These are phyloP conservation scores for Periphyllus acericola DNA, from an alignment of 2,888 invertebrate genomes.

Conservation along the genomic window DNA sequence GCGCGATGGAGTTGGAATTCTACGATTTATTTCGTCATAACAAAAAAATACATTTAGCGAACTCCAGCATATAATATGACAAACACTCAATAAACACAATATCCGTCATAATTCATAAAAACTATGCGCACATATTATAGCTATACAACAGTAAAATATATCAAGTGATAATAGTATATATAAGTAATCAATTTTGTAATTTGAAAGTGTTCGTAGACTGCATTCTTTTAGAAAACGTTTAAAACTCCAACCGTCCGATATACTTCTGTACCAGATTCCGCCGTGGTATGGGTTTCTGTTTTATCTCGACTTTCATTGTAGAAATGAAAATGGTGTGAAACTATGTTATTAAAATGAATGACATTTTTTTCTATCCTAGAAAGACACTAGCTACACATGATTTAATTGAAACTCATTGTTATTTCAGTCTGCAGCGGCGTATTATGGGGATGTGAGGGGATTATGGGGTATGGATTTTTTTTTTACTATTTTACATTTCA, in stretches of 20 bases:
- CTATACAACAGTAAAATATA: not conserved
- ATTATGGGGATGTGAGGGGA: too few species aligned
- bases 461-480: too few species aligned
- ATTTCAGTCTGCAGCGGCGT: not conserved
- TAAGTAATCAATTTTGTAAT: slow-evolving; percentile 20
- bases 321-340: not conserved
- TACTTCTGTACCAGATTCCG: not conserved
- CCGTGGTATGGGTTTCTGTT: not conserved
- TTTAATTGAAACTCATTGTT: not conserved
- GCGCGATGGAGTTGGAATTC: not conserved
- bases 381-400: not conserved
- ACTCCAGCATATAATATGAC: not conserved
- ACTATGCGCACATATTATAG: not conserved
- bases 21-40: not conserved
- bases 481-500: too few species aligned
- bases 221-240: slow-evolving; percentile 1
- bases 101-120: not conserved
- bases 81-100: not conserved
- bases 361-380: not conserved
- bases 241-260: not conserved
- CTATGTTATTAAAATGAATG: not conserved
- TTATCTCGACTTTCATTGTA: not conserved
- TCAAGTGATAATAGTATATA: not conserved
- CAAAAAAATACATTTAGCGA: not conserved
- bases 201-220: slow-evolving; percentile 29